phyloP scores from a whole-genome alignment of 2,888 invertebrate species.

The Tetheella fluctuosa region DNA sequence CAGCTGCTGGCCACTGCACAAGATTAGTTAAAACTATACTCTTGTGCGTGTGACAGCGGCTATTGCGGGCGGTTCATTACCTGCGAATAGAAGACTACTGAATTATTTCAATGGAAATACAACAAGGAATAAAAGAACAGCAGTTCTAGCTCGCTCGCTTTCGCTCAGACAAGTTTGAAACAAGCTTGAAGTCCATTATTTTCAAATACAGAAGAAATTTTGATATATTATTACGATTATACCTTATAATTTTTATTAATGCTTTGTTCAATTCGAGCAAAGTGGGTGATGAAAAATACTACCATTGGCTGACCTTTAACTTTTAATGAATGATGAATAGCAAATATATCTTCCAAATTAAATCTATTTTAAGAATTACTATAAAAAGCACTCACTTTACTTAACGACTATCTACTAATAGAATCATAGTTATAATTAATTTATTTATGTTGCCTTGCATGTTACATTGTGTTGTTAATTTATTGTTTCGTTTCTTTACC shows the following conservation, averaged over 20 bases:
- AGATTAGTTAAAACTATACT: slow-evolving; percentile 94
- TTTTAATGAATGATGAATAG: background rate
- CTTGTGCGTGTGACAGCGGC: slow-evolving; percentile 99
- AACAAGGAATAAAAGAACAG: background rate
- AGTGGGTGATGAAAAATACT: slow-evolving; percentile 26
- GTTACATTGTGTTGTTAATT: background rate
- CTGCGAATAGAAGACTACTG: slow-evolving; percentile 56
- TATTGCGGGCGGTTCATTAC: slow-evolving; percentile 92
- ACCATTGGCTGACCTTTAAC: slow-evolving; percentile 24
- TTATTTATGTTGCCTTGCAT: slow-evolving; percentile 5
- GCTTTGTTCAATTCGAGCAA: slow-evolving; percentile 22
- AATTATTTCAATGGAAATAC: slow-evolving; percentile 12
- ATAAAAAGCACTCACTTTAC: slow-evolving; percentile 19
- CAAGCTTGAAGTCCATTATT: background rate
- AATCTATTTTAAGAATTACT: slow-evolving; percentile 14
- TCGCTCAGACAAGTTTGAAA: background rate
- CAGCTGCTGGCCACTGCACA: slow-evolving; percentile 99
- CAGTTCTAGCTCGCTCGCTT: background rate
- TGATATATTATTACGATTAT: background rate
- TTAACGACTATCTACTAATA: slow-evolving; percentile 7
- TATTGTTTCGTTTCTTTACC: background rate
- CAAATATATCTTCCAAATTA: slow-evolving; percentile 19
- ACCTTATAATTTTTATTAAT: slow-evolving; percentile 6
- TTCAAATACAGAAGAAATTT: background rate
- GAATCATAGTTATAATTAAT: background rate